These are phyloP conservation scores for Ochropleura leucogaster DNA, from an alignment of 2,888 invertebrate species.

Conservation along the genomic window DNA sequence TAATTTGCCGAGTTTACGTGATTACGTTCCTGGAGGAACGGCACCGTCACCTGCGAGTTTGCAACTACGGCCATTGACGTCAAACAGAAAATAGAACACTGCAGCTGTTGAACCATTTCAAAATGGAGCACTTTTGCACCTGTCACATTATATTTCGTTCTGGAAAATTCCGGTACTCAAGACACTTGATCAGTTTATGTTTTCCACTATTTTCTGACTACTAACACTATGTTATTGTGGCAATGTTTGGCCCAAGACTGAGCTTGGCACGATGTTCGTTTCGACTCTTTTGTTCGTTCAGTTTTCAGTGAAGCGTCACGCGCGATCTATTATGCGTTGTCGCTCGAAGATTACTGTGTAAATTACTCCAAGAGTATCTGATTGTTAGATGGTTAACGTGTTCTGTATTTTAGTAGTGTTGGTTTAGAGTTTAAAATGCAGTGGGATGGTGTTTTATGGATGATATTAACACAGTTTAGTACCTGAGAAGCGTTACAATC, in stretches of 20 bases:
- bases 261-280: slow-evolving; percentile 80
- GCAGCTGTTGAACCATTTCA: slow-evolving; percentile 53
- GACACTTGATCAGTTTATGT: slow-evolving; percentile 38
- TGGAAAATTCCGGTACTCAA: slow-evolving; percentile 72
- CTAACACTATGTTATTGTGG: slow-evolving; percentile 71
- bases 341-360: slow-evolving; percentile 61
- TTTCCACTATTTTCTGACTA: slow-evolving; percentile 62
- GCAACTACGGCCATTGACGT: slow-evolving; percentile 37
- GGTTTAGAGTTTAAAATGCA: slow-evolving; percentile 50
- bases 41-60: slow-evolving; percentile 11
- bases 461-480: slow-evolving; percentile 34
- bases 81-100: slow-evolving; percentile 46
- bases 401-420: slow-evolving; percentile 32
- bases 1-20: slow-evolving; percentile 31
- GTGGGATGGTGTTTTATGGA: slow-evolving; percentile 12
- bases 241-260: slow-evolving; percentile 82
- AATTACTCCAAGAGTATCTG: slow-evolving; percentile 55
- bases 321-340: slow-evolving; percentile 68
- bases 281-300: slow-evolving; percentile 81
- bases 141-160: slow-evolving; percentile 50
- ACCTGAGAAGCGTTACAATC: slow-evolving; percentile 9
- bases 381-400: slow-evolving; percentile 4
- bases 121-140: slow-evolving; percentile 62
- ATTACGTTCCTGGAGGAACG: neutral
- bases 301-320: slow-evolving; percentile 78